Conservation (phyloP, 2,888 invertebrate genomes). For the Trypoxylon attenuatum region DNA sequence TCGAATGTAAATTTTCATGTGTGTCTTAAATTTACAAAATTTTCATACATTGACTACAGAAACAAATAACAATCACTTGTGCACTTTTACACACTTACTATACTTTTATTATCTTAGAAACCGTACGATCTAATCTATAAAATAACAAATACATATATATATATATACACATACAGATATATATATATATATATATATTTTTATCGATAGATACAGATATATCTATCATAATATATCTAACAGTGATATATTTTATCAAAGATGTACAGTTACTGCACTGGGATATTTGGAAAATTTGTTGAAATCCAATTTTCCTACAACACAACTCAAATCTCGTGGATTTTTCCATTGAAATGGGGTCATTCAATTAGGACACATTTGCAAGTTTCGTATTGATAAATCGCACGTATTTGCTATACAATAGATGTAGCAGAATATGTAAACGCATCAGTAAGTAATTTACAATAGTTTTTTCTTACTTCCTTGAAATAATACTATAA, state of each 20-base stretch:
- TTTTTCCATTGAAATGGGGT: too few species aligned
- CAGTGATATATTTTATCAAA: too few species aligned
- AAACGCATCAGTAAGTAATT: not conserved
- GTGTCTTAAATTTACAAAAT: not conserved
- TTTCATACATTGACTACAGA: not conserved
- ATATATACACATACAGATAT: conserved; percentile 3
- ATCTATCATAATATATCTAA: too few species aligned
- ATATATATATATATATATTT: too few species aligned
- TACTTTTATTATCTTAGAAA: conserved; percentile 5
- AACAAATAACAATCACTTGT: not conserved
- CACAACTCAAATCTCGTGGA: too few species aligned
- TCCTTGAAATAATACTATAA: conserved; percentile 20
- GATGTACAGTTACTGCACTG: too few species aligned
- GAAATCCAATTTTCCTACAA: too few species aligned
- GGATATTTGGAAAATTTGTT: too few species aligned
- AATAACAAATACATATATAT: conserved; percentile 8
- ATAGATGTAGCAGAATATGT: not conserved
- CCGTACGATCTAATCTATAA: not conserved
- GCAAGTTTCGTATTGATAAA: too few species aligned
- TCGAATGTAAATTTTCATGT: not conserved
- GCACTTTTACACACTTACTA: not conserved
- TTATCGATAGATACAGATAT: too few species aligned
- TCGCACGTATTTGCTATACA: too few species aligned
- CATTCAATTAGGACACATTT: too few species aligned
- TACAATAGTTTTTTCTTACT: conserved; percentile 6